Evolutionary conservation across 2,888 invertebrate species (phyloP), one percentile per base, ranked within the genome.

Genomic region (Halictus ligatus): DNA sequence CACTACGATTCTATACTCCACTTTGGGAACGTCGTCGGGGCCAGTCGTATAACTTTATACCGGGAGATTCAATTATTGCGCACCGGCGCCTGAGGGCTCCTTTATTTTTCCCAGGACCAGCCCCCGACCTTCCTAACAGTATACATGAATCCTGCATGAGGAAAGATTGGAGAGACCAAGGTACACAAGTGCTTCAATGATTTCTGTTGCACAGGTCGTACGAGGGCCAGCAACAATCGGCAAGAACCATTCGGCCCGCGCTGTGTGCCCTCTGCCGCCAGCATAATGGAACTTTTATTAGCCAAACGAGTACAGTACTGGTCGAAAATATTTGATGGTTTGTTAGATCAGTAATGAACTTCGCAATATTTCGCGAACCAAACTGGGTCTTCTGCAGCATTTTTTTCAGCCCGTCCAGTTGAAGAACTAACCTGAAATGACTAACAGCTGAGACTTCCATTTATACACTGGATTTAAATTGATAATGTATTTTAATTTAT

Each of bases 21-120:
- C 81, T 81, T 78, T 60, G 71, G 69, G 29, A 71, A 79, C 74
- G 81, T 85, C 81, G 75, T 79, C 15, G 13, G 13, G 60, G 60
- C 86, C 69, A 75, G 58, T 29, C 75, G 67, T 81, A 76, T 40
- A 64, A 75, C 80, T 67, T 84, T 75, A 71, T 84, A 78, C 75
- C 84, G 75, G 46, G 29, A 75, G 84, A 80, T 86, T 84, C 85
- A 75, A 86, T 84, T 86, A 86, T 75, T 48, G 75, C 64, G 43
- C 58, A 29, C 48, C 79, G 46, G 8, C 73, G 58, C 48, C 54
- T 40, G n/a, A 29, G 35, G 54, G 46, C 25, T n/a, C 46, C 74
- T 50, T 71, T 25, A 58, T 67, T 74, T 67, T 74, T 69, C 18
- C 58, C 29, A 54, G 10, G 54, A 3, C 21, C n/a, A 7, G 29